A percentile compares a stretch with the other conserved stretches of the same genome.
These are phyloP conservation scores for Umimayanthus chanpuru DNA, from an alignment of 92 coral and sea anemone species.

Conservation along the genomic window DNA sequence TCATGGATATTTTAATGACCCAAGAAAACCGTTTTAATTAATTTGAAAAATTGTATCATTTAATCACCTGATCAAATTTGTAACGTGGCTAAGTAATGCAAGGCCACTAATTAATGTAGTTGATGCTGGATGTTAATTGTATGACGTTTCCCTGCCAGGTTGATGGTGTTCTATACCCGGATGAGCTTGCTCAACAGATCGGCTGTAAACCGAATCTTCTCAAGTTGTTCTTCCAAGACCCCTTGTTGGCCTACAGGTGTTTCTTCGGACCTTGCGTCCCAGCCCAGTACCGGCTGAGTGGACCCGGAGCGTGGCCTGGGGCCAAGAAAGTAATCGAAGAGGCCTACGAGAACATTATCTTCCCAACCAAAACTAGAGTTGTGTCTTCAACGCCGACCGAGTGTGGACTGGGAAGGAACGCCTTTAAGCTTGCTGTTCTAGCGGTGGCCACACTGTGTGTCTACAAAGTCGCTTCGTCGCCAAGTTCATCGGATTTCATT, in stretches of 20 bases:
- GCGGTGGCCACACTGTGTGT: background rate
- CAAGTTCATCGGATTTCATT: no score
- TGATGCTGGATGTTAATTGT: no score
- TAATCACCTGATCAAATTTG: no score
- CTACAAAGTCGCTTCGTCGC: background rate
- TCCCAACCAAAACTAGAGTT: slow-evolving; percentile 49
- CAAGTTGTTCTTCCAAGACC: slow-evolving; percentile 46
- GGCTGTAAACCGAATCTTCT: slow-evolving; percentile 49
- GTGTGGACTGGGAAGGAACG: background rate
- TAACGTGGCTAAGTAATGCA: no score
- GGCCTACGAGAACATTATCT: slow-evolving; percentile 31
- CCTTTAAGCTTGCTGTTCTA: background rate
- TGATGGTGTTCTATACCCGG: slow-evolving; percentile 37
- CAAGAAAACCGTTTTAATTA: no score
- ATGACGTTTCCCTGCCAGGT: slow-evolving; percentile 1
- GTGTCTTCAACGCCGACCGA: background rate
- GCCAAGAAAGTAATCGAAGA: slow-evolving; percentile 48
- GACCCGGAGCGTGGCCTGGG: slow-evolving; percentile 51
- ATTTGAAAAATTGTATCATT: no score
- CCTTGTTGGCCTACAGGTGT: slow-evolving; percentile 36
- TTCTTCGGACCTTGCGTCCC: slow-evolving; percentile 54
- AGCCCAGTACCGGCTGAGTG: slow-evolving; percentile 50
- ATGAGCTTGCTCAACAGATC: slow-evolving; percentile 47
- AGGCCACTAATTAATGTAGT: no score
- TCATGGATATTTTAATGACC: no score